Evolutionary conservation across 2,888 invertebrate species (phyloP), one percentile per base, ranked within the genome.

Genomic region (Drosophila aldrichi): DNA sequence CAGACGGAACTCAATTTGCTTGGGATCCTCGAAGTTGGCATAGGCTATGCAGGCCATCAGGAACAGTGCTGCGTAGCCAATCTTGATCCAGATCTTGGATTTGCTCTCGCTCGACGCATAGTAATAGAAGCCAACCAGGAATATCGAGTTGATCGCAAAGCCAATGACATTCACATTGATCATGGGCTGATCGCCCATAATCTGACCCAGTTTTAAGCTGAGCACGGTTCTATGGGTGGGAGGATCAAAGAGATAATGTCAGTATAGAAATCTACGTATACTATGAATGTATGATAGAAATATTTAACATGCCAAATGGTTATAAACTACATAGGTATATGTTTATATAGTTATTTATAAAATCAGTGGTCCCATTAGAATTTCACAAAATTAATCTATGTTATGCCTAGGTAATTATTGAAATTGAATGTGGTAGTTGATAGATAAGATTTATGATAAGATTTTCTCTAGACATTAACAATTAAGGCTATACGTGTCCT

Each of bases 111-210:
- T 92, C 9, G 94, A 92, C 0, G 96, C 93, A 88, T 95, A 97
- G 59, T 94, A 89, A 91, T 95, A 96, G 93, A 95, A 98, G 61
- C 96, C 93, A 71, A 94, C 74, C 68, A 95, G 92, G 91, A 97
- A 98, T 5, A 95, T 70, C 3, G 95, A 90, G 91, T 96, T 97
- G 57, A 97, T 93, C 0, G 94, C 92, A 69, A 96, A 93, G 72
- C 97, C 97, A 85, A 96, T 95, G 56, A 96, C 90, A 92, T 97
- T 98, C 22, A 97, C 96, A 88, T 94, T 94, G 54, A 96, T 95
- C 95, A 97, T 97, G 0, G 95, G 95, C 77, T 94, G 93, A 90
- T 98, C 97, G 52, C 95, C 93, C 70, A 97, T 93, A 49, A 97
- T 94, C 76, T 94, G 93, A 20, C 96, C 97, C 92, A 96, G 96